Percentiles rank a stretch among this genome's conserved stretches.
These are phyloP conservation scores for Eumerus sabulonum DNA, from an alignment of 2,888 invertebrate genomes.

Conservation along the genomic window DNA sequence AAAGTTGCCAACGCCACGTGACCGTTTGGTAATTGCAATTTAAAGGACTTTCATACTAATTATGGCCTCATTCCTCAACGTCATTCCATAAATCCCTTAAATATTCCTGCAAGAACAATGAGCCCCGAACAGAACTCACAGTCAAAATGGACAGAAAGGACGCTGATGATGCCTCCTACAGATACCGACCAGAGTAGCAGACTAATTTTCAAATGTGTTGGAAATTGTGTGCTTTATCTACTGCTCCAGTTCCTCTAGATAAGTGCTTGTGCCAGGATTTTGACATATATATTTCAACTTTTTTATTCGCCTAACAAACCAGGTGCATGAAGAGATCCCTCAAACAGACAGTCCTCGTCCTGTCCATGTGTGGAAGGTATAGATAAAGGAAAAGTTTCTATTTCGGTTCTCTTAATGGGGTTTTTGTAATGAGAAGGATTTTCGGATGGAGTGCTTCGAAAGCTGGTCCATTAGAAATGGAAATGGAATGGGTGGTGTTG, in stretches of 20 bases:
- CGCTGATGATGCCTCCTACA: neutral
- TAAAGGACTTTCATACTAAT: neutral
- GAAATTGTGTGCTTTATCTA: conserved; percentile 6
- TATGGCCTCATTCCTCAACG: conserved; percentile 32
- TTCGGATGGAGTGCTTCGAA: conserved; percentile 22
- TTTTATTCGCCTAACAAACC: conserved; percentile 58
- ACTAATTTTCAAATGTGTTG: conserved; percentile 19
- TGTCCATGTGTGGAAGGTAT: too few species aligned
- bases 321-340: conserved; percentile 11
- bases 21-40: conserved; percentile 45
- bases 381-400: too few species aligned
- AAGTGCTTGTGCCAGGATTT: conserved; percentile 40
- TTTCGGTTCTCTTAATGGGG: neutral
- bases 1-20: conserved; percentile 41
- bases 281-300: conserved; percentile 20
- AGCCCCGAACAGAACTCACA: too few species aligned
- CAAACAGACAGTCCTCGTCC: neutral
- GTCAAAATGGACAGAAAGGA: conserved; percentile 5
- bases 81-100: conserved; percentile 52
- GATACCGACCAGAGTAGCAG: conserved; percentile 8
- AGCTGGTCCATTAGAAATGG: conserved; percentile 43
- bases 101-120: neutral
- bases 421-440: conserved; percentile 44
- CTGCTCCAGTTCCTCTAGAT: conserved; percentile 28
- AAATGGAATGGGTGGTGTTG: conserved; percentile 42